phyloP scores from a whole-genome alignment of 2,797 vertebrate species.

The Molossus alvarezi region DNA sequence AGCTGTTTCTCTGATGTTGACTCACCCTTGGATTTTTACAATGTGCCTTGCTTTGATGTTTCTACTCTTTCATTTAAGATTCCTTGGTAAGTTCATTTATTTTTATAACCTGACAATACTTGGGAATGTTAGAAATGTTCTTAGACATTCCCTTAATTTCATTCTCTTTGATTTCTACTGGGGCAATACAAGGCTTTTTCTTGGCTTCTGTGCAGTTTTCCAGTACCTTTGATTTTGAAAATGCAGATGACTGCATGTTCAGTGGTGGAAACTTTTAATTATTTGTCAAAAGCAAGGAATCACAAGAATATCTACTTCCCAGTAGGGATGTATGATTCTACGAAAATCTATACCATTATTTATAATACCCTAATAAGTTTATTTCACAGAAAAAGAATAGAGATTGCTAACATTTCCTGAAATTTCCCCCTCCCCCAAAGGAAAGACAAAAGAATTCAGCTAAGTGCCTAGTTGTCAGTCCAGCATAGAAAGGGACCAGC shows the following conservation, averaged over 20 bases:
- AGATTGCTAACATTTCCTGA: constrained; percentile 33
- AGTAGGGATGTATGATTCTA: not conserved
- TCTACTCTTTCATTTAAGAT: constrained; percentile 50
- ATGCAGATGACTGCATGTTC: not conserved
- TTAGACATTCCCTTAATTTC: constrained; percentile 42
- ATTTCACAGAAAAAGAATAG: not conserved
- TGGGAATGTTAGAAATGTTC: constrained; percentile 57
- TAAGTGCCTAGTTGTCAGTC: not conserved
- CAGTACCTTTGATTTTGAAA: constrained; percentile 18
- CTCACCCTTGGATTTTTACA: not conserved
- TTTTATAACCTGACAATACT: constrained; percentile 37
- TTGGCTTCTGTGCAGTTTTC: not conserved
- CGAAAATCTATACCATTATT: constrained; percentile 21
- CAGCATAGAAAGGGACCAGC: not conserved
- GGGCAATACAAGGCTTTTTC: not conserved
- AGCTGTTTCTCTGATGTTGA: constrained; percentile 21
- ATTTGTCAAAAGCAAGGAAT: constrained; percentile 3
- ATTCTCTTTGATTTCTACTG: constrained; percentile 45
- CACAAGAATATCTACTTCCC: not conserved
- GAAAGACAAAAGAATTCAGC: not conserved
- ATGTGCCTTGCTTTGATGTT: constrained; percentile 11
- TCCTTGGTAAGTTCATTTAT: constrained; percentile 66
- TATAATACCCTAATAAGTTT: not conserved
- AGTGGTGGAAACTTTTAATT: not conserved
- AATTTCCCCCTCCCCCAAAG: not conserved